A percentile compares a stretch with the other conserved stretches of the same genome.
Conservation (phyloP, 2,888 invertebrate genomes). For the Resseliella maxima region DNA sequence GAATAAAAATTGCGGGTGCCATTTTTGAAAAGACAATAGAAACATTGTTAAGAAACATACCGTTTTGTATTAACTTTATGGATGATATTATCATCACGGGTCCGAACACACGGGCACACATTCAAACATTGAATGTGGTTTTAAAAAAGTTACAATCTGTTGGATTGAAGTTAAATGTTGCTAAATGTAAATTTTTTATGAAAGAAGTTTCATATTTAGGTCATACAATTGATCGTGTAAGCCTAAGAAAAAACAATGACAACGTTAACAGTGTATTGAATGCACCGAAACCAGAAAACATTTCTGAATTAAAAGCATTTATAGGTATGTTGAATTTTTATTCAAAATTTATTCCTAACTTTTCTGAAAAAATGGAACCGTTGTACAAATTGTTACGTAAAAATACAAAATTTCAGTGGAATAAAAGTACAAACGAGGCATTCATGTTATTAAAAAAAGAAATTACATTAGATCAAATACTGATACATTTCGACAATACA, state of each 20-base stretch:
- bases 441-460: slow-evolving; percentile 62
- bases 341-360: slow-evolving; percentile 59
- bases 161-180: slow-evolving; percentile 61
- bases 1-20: slow-evolving; percentile 64
- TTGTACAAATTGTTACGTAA: slow-evolving; percentile 59
- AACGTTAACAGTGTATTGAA: slow-evolving; percentile 62
- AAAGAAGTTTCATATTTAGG: slow-evolving; percentile 61
- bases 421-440: slow-evolving; percentile 60
- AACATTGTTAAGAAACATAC: slow-evolving; percentile 61
- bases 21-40: slow-evolving; percentile 64
- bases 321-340: slow-evolving; percentile 61
- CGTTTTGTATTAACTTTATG: neutral
- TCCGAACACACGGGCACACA: slow-evolving; percentile 59
- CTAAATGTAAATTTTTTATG: slow-evolving; percentile 62
- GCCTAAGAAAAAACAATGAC: slow-evolving; percentile 61
- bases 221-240: slow-evolving; percentile 61
- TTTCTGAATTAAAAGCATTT: slow-evolving; percentile 61
- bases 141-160: slow-evolving; percentile 57
- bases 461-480: slow-evolving; percentile 59
- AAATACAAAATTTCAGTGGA: slow-evolving; percentile 61
- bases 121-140: slow-evolving; percentile 60
- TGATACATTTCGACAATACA: slow-evolving; percentile 60
- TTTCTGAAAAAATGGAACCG: slow-evolving; percentile 57
- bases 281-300: slow-evolving; percentile 60
- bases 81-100: slow-evolving; percentile 63